A percentile compares a stretch with the other conserved stretches of the same genome.
These are phyloP conservation scores for Synanthedon tipuliformis DNA, from an alignment of 2,888 invertebrate genomes.

Conservation along the genomic window DNA sequence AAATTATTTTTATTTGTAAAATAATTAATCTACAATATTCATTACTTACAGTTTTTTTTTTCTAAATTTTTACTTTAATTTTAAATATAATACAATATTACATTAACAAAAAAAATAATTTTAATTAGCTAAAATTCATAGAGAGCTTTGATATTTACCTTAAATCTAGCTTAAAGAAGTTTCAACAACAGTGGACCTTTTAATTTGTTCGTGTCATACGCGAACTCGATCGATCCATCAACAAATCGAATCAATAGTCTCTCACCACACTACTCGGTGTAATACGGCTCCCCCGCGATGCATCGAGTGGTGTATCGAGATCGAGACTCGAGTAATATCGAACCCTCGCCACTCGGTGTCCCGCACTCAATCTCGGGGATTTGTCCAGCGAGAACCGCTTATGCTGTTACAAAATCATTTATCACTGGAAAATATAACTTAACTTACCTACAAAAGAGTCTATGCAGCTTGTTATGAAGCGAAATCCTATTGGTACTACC, in stretches of 20 bases:
- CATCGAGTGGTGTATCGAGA: conserved; percentile 59
- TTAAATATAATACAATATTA: neutral
- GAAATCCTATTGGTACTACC: conserved; percentile 14
- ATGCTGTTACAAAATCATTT: conserved; percentile 10
- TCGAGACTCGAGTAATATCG: conserved; percentile 55
- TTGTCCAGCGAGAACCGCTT: conserved; percentile 26
- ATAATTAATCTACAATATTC: too few relatives aligned
- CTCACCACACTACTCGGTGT: conserved; percentile 21
- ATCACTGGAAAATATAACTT: conserved; percentile 24
- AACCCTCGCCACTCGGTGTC: conserved; percentile 46
- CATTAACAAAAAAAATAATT: neutral
- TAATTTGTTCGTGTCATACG: neutral
- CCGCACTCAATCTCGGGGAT: conserved; percentile 55
- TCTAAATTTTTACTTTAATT: too few relatives aligned
- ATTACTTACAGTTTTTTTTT: too few relatives aligned
- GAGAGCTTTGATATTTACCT: neutral
- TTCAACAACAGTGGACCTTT: neutral
- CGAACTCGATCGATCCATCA: conserved; percentile 26
- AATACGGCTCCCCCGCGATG: conserved; percentile 50
- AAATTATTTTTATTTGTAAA: too few relatives aligned
- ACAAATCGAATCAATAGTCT: conserved; percentile 35
- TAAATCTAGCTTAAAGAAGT: neutral
- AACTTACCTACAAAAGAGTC: conserved; percentile 8
- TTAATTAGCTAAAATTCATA: neutral
- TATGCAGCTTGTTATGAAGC: neutral